Percentiles rank a stretch among this genome's conserved stretches.
These are phyloP conservation scores for Emydoidea blandingii DNA, from an alignment of 2,797 vertebrate species.

Conservation along the genomic window DNA sequence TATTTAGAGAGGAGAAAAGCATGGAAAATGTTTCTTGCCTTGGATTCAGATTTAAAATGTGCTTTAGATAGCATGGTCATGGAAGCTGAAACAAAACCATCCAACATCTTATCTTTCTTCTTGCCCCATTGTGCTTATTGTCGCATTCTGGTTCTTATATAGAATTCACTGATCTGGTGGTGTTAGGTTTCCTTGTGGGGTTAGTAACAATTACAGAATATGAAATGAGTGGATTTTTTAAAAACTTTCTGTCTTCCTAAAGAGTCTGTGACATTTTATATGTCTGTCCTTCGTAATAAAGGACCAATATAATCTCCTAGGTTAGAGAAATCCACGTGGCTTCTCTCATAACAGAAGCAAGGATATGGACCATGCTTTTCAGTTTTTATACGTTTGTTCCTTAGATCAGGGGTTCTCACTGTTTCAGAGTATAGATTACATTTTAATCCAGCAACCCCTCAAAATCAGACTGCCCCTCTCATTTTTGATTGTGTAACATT, in stretches of 20 bases:
- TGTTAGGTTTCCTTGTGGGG: background rate
- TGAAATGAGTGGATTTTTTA: background rate
- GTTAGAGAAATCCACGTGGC: background rate
- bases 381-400: background rate
- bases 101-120: background rate
- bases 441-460: background rate
- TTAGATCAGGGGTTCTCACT: background rate
- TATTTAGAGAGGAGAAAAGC: background rate
- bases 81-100: background rate
- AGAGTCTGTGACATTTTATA: background rate
- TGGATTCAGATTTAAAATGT: background rate
- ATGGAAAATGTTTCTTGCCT: background rate
- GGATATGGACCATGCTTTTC: no score
- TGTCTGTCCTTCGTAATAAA: background rate
- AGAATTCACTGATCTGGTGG: fast-evolving
- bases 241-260: background rate
- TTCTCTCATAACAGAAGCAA: no score
- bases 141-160: background rate
- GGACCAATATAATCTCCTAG: background rate
- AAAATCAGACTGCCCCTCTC: background rate
- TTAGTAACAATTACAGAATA: background rate
- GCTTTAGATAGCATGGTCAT: background rate
- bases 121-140: background rate
- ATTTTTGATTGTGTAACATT: background rate
- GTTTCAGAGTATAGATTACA: background rate